A percentile compares a stretch with the other conserved stretches of the same genome.
These are phyloP conservation scores for Drosophila guanche DNA, from an alignment of 1,140 invertebrate genomes.

Conservation along the genomic window DNA sequence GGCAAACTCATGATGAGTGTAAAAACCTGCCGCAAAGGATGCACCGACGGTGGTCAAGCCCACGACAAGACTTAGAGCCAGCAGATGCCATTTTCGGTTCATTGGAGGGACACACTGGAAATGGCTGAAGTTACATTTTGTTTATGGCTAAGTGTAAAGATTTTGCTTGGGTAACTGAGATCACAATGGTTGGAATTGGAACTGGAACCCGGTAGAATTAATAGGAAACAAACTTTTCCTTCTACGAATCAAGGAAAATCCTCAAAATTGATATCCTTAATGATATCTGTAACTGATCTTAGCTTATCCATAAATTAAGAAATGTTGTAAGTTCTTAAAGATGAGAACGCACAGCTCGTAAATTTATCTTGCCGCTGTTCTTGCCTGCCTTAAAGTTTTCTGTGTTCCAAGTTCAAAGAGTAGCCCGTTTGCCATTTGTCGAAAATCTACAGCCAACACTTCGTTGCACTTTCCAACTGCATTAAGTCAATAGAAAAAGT, in stretches of 20 bases:
- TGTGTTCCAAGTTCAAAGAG: constrained; percentile 27
- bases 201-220: no score
- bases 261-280: no score
- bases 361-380: not conserved
- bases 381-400: constrained; percentile 32
- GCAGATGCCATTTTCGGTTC: constrained; percentile 39
- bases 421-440: no score
- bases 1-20: constrained; percentile 62
- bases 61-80: constrained; percentile 41
- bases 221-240: no score
- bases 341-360: not conserved
- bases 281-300: no score
- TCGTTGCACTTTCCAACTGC: constrained; percentile 70
- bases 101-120: constrained; percentile 1
- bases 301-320: no score
- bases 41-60: constrained; percentile 15
- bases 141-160: no score
- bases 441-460: constrained; percentile 54
- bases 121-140: not conserved
- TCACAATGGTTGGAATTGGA: no score
- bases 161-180: no score
- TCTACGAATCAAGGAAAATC: no score
- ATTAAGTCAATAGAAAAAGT: constrained; percentile 78
- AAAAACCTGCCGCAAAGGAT: constrained; percentile 57
- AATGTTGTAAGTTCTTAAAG: no score